Evolutionary conservation across 2,888 invertebrate genomes (phyloP), one percentile per base, ranked within the genome.

Genomic region (Phyto melanocephala): DNA sequence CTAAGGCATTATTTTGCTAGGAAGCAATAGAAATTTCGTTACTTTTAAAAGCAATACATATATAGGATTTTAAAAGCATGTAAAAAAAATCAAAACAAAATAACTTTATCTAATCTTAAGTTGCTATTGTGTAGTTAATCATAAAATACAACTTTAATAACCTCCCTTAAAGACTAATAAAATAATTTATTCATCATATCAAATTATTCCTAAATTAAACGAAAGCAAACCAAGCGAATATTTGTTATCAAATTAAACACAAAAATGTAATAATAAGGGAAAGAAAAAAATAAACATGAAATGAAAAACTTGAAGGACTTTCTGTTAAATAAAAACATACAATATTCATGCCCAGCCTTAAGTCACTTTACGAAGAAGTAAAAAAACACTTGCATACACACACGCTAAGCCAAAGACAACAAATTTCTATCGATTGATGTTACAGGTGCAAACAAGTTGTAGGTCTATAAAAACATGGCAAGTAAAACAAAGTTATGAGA

Each of bases 221-320:
- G 20, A 33, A 56, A 58, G 6, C 65, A 67, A 58, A 54, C 28
- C 54, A 58, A 67, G 24, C 58, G 13, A 58, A 67, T 76, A 33
- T 15, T 28, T 20, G 15, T 33, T 67, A 58, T 22, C 15, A 24
- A 17, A 24, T 68, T 67, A 58, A 67, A 22, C 11, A 7, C 10
- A 17, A 17, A 56, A 56, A 56, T 8, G 3, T 28, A 37, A 6
- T 15, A 40, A 45, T 22, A 40, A 3, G 15, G 8, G 28, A 54
- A 54, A 2, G 37, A 45, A 45, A 11, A 28, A 52, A 15, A 40
- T 4, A 24, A 35, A 45, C 1, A 6, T 8, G 20, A 54, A 74
- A 50, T 37, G 33, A 28, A 76, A 58, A 56, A 54, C 56, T n/a
- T 65, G 10, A 75, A 75, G 75, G 75, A 67, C 33, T 67, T 28